These are phyloP conservation scores for Aurelia sp. DNA, from an alignment of 30 jellyfish, hydroid and myxozoan genomes.

Conservation along the genomic window DNA sequence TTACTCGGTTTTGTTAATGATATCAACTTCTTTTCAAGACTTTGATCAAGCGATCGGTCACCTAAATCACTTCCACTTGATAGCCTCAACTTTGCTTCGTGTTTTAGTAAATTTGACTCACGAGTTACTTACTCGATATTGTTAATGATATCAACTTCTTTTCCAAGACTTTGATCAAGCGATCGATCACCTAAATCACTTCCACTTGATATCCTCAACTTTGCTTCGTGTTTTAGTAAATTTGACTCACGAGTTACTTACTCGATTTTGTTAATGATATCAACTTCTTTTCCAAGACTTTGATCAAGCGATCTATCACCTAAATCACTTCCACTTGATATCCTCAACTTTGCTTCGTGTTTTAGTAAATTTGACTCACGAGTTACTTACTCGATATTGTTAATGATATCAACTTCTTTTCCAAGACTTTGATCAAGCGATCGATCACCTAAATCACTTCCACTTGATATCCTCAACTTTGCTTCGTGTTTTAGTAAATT, in stretches of 20 bases:
- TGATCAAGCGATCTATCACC: slow-evolving; percentile 29
- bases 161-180: slow-evolving; percentile 25
- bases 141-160: background rate
- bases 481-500: background rate
- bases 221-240: background rate
- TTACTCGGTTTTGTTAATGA: slow-evolving; percentile 15
- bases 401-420: background rate
- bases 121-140: slow-evolving; percentile 16
- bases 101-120: background rate
- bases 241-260: background rate
- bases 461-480: too few species aligned
- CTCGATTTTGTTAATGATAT: background rate
- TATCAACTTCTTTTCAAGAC: slow-evolving; percentile 18
- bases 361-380: background rate
- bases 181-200: slow-evolving; percentile 43
- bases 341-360: too few species aligned
- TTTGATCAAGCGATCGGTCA: slow-evolving; percentile 27
- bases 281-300: slow-evolving; percentile 36
- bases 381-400: slow-evolving; percentile 15
- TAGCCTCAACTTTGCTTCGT: too few species aligned
- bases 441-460: slow-evolving; percentile 33
- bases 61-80: slow-evolving; percentile 17
- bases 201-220: background rate
- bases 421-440: slow-evolving; percentile 36
- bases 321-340: slow-evolving; percentile 10